Conservation (phyloP, 2,797 vertebrate genomes). For the Mormyrops attenuatus region DNA sequence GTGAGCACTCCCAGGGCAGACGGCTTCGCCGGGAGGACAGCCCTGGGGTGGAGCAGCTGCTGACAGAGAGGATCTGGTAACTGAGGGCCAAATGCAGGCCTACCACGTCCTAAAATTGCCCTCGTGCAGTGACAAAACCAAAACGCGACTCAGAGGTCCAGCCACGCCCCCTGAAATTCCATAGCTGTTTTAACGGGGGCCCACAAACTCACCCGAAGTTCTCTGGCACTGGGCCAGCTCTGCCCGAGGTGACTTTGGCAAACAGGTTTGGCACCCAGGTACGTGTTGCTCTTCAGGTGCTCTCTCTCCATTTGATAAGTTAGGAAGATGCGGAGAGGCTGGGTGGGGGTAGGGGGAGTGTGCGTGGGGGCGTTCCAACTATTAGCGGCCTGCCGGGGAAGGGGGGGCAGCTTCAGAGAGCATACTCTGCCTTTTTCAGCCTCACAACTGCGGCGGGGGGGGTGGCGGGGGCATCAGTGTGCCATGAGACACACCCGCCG, state of each 20-base stretch:
- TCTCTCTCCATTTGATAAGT: not conserved
- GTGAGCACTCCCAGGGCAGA: constrained; percentile 63
- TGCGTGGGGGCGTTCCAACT: not conserved
- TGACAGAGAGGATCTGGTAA: not conserved
- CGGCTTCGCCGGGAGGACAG: constrained; percentile 44
- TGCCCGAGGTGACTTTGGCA: not conserved
- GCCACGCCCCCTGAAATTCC: not conserved
- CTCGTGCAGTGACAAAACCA: not conserved
- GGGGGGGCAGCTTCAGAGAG: not conserved
- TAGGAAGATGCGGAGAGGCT: not conserved
- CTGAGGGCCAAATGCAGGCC: not conserved
- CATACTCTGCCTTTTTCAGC: not conserved
- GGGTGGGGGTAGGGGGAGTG: not conserved
- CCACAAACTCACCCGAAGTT: not conserved
- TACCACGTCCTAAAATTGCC: not conserved
- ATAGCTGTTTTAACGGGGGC: not conserved
- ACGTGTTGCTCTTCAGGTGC: not conserved
- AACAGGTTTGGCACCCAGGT: not conserved
- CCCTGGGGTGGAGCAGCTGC: not conserved
- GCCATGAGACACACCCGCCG: not conserved
- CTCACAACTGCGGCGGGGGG: not conserved
- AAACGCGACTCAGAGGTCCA: not conserved
- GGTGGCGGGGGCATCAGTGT: not conserved
- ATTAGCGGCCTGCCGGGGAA: not conserved
- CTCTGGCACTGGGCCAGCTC: not conserved